Evolutionary conservation across 2,888 invertebrate genomes (phyloP), one percentile per base, ranked within the genome.

Genomic region (Noctua janthe): DNA sequence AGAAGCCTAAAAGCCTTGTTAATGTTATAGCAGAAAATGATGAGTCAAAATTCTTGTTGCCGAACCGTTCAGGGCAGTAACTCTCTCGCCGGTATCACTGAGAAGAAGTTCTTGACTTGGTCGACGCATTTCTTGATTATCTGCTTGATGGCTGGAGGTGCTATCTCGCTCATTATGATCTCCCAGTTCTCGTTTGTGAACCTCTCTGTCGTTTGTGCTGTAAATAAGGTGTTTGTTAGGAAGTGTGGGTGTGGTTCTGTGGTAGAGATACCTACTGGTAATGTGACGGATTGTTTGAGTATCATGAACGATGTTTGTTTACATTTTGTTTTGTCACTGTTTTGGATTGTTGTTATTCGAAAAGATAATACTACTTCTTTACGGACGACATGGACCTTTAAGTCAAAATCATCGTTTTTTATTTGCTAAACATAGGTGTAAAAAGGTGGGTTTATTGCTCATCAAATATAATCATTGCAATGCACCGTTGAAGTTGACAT

Each of bases 181-280:
- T 91, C 92, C 97, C 97, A 97, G 91, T 95, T 97, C 72, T 96
- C 95, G 90, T 97, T 97, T n/a, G 95, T 88, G 90, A 97, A 97
- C 85, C 89, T 92, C 87, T 94, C 90, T 66, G 97, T 97, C 0
- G 95, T 95, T 82, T 95, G 94, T 39, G 95, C 97, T 97, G 96
- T 84, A 96, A 96, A 81, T 75, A 86, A 86, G 69, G 79, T 59
- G 82, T 80, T 77, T 81, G 76, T 86, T 83, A 87, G 78, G 89
- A 82, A 77, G 76, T 84, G 73, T 78, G 82, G 80, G 82, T 76
- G 70, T 78, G 72, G 64, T 64, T 17, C 35, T 66, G 17, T 43
- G 13, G n/a, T 20, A 29, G 29, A 49, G 3, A 29, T 49, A 47
- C 47, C 47, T 47, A 11, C 35, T n/a, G 59, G 11, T 11, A 62